Base-by-base conservation (phyloP, 2,797 vertebrate species). In the Crenuchus spilurus region DNA sequence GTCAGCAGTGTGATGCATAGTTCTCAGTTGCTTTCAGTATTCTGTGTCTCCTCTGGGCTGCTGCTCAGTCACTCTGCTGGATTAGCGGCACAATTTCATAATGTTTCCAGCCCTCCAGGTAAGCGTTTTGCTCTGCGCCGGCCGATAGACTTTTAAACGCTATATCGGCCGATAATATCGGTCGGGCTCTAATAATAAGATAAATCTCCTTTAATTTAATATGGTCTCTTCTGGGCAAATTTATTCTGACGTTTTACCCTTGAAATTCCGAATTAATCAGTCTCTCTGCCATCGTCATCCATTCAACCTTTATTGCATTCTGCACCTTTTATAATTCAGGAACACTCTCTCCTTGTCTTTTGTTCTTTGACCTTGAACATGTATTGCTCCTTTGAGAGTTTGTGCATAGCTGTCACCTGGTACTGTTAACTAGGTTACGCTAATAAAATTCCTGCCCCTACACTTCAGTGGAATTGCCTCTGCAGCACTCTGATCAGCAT, bases 381-480 rank as follows among this genome's bases (percentile, higher is more conserved):
- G 74, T 60, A 69, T 46, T 39, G 55, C 83, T 81, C 86, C 54
- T 70, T 54, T 69, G 85, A 85, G 84, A 72, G 63, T 58, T 72
- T 88, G 82, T 22, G 77, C 83, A 78, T 79, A 79, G 82, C 80
- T 85, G 83, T 89, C 90, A 90, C 85, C 89, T 90, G 88, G 82
- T 90, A 81, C 78, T 82, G 83, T 84, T 88, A 89, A 91, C 90
- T 92, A 88, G 87, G 90, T 91, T 92, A 91, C 78, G 44, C 85
- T 90, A 89, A 91, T 91, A 88, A 86, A 87, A 86, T 88, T 86
- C 81, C 80, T 85, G 78, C 87, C 85, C 61, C 79, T 89, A 87
- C 88, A 86, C 86, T 35, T 74, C 18, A 22, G 71, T 37, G 83
- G 62, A 80, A 84, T 74, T 71, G 57, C 76, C 75, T 71, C 82